Base-by-base conservation (phyloP, 2,113 vertebrate species). In the Neodontobutis hainanensis region DNA sequence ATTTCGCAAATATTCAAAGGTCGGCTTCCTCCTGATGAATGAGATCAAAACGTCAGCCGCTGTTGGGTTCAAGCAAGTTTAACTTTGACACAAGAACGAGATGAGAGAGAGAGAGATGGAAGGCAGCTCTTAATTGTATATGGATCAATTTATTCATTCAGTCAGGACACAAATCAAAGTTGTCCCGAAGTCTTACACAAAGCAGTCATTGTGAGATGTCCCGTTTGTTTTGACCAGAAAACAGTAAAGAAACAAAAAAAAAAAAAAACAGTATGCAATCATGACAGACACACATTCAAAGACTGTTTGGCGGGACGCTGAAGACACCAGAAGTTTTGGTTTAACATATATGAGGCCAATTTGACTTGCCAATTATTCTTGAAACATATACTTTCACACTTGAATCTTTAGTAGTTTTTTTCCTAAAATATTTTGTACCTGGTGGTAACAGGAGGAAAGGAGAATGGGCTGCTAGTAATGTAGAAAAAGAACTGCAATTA, bases 101-200 rank as follows among this genome's bases (percentile, higher is more conserved):
- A 70, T 53, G 58, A 64, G 1, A 11, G 78, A 65, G 52, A 82
- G 71, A 86, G 45, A 80, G 38, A 50, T 79, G 27, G 51, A 71
- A 88, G 77, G 40, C 66, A 61, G 77, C 60, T 85, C 69, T 80
- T 75, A 85, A 80, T 86, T 81, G 77, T 84, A 75, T 88, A 88
- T 81, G 89, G 85, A 91, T 90, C 88, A 77, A 76, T 93, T 92
- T 92, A 92, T 93, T 93, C 78, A 89, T 91, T 92, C 88, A 85
- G 80, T 88, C 80, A 74, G 89, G 84, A 88, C 88, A 75, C 35
- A 43, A 73, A 75, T 74, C 76, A 74, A 60, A n/a, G 48, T 72
- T 65, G 84, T 90, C 89, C 89, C 77, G 87, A 85, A 88, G 82
- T 90, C 84, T 86, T 88, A 92, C 87, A 92, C 83, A 83, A 82